Conservation (phyloP, 1,140 invertebrate genomes). For the Tetramorium parvispinum region DNA sequence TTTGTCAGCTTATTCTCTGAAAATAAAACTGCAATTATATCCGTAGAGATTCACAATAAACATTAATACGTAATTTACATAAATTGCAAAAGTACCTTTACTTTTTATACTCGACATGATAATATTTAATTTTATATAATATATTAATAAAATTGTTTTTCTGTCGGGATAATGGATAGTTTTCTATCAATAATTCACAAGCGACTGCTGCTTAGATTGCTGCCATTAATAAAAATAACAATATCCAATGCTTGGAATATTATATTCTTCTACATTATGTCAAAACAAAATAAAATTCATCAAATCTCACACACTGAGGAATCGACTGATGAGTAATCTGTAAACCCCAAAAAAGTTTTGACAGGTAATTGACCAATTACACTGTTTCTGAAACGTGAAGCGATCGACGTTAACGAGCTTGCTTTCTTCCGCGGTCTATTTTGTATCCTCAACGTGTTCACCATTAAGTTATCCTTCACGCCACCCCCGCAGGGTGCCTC, state of each 20-base stretch:
- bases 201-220: not conserved
- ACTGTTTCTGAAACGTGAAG: conserved; percentile 30
- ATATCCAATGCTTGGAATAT: not conserved
- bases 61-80: not conserved
- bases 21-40: not conserved
- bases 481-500: conserved; percentile 12
- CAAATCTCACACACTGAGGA: not conserved
- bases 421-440: conserved; percentile 40
- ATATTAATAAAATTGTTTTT: not conserved
- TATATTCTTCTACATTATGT: not conserved
- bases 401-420: conserved; percentile 50
- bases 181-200: not conserved
- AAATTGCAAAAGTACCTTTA: not conserved
- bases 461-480: conserved; percentile 45
- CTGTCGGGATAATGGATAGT: not conserved
- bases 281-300: not conserved
- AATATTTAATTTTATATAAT: not conserved
- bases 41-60: not conserved
- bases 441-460: conserved; percentile 52
- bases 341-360: not conserved
- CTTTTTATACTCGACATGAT: not conserved
- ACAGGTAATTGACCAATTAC: conserved; percentile 46
- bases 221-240: not conserved
- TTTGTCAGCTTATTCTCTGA: not conserved
- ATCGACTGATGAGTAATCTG: not conserved